Percentiles rank a stretch among this genome's conserved stretches.
These are phyloP conservation scores for Zenarchopterus dispar DNA, from an alignment of 2,797 vertebrate species.

Conservation along the genomic window DNA sequence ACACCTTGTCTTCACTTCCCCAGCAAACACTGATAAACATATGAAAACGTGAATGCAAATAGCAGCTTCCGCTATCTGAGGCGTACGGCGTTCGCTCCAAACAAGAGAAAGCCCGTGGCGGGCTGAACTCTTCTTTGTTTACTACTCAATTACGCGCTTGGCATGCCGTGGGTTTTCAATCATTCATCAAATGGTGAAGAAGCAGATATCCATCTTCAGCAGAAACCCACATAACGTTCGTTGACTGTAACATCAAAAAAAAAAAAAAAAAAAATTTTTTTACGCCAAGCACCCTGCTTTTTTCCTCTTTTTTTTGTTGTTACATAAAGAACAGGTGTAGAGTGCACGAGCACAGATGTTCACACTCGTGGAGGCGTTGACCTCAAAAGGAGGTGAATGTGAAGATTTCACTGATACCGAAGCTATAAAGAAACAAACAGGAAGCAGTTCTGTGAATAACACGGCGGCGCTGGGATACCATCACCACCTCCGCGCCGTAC, in stretches of 20 bases:
- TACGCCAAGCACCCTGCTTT: background rate
- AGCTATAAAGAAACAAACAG: conserved; percentile 71
- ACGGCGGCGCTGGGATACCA: conserved; percentile 19
- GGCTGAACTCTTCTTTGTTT: background rate
- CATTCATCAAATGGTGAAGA: background rate
- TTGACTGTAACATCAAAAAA: background rate
- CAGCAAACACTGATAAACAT: conserved; percentile 42
- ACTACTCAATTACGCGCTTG: background rate
- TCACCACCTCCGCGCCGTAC: conserved; percentile 11
- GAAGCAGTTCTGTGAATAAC: conserved; percentile 65
- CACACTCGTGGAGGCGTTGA: conserved; percentile 17
- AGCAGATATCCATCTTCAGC: background rate
- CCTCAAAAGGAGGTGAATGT: conserved; percentile 57
- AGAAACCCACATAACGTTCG: background rate
- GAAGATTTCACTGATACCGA: conserved; percentile 64
- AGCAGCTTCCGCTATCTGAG: conserved; percentile 4
- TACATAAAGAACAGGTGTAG: conserved; percentile 32
- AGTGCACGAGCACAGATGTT: conserved; percentile 11
- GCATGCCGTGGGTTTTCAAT: background rate
- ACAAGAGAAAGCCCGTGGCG: background rate
- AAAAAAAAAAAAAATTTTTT: background rate
- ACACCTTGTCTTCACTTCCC: conserved; percentile 34
- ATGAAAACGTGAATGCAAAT: conserved; percentile 53
- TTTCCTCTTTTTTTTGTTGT: background rate
- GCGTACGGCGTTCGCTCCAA: background rate